Base-by-base conservation (phyloP, 2,797 vertebrate species). In the Erethizon dorsatum region DNA sequence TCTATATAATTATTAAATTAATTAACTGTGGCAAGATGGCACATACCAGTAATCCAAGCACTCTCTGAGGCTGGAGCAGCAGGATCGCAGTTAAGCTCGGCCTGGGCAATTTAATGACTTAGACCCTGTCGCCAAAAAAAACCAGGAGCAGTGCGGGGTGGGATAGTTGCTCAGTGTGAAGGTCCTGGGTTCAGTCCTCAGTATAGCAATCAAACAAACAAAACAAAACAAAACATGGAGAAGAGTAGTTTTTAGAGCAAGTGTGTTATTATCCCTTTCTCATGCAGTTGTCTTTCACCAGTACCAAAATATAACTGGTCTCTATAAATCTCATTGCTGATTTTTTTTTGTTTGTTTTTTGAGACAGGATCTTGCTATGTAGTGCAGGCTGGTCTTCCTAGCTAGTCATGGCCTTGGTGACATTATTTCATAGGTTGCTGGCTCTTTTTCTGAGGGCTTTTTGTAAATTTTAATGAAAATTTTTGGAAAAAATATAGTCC, bases 391-490 rank as follows among this genome's bases (percentile, higher is more conserved):
- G 57, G 54, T n/a, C 54, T 17, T 13, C 75, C 41, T 14, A 57
- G 82, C 37, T 83, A 20, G 11, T 84, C 41, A 50, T 92, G 67
- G 59, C 33, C 41, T 78, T 88, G 63, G 28, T 54, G 9, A 4
- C 57, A 26, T 88, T 94, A n/a, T 41, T 85, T 37, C 24, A 41
- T 78, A 57, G 61, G 63, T 91, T 65, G 26, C 41, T 94, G 54
- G 41, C 54, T 65, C 33, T 91, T 47, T 65, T 77, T 93, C 47
- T 93, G 20, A 31, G 57, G 45, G 26, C 37, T 77, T 93, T 89
- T 41, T 78, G 69, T 31, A 65, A 65, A 65, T 15, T 65, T 33
- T 65, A 65, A 65, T 73, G 45, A 50, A 69, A 63, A 17, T 63
- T 87, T 91, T 75, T 80, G 22, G 4, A 24, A 80, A 59, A 90